phyloP scores from a whole-genome alignment of 2,797 vertebrate species.

The Sciurus carolinensis region DNA sequence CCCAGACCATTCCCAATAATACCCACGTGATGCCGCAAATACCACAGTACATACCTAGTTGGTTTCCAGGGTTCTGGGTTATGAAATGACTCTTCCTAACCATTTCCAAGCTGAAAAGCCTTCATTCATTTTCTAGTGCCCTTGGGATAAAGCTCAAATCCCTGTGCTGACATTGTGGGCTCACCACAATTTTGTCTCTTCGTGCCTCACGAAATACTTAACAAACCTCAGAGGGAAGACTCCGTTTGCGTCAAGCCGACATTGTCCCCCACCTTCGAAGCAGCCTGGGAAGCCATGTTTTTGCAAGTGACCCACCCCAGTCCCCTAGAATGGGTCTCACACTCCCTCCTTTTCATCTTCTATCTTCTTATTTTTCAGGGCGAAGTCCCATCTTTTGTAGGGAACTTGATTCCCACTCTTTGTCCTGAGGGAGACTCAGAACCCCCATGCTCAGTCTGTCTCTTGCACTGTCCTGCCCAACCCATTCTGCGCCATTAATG shows the following conservation, averaged over 20 bases:
- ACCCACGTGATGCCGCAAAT: neutral
- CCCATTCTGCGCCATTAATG: neutral
- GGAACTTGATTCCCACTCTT: neutral
- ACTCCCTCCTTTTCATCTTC: neutral
- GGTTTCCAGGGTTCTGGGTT: conserved; percentile 19
- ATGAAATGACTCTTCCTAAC: conserved; percentile 7
- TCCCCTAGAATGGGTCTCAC: neutral
- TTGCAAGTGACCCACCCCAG: neutral
- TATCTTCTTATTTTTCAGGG: neutral
- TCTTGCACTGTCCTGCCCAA: neutral
- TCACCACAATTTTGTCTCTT: neutral
- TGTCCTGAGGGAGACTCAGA: neutral
- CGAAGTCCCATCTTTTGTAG: neutral
- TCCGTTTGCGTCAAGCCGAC: neutral
- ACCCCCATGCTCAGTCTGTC: neutral
- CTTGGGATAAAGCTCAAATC: neutral
- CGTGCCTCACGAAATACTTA: neutral
- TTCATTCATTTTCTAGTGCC: neutral
- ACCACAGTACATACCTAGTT: neutral
- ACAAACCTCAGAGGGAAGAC: neutral
- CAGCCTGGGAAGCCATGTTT: neutral
- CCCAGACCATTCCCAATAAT: conserved; percentile 31
- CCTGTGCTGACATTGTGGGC: neutral
- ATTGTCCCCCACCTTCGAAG: neutral
- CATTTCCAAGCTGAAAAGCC: neutral